Conservation (phyloP, 2,797 vertebrate genomes). For the Enteromius unitaeniatus region DNA sequence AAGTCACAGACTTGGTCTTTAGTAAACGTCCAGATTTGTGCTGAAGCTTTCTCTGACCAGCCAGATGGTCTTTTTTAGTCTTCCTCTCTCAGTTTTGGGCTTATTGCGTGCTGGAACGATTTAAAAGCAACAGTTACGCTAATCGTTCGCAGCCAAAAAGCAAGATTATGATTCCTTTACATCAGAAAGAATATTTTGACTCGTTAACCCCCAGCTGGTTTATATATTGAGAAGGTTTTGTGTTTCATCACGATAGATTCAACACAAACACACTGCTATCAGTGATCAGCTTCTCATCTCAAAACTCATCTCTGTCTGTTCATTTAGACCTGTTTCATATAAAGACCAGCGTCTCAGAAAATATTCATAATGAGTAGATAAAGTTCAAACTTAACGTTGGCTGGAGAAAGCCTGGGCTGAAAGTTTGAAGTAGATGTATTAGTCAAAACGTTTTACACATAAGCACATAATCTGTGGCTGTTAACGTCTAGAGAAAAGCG, state of each 20-base stretch:
- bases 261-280: neutral
- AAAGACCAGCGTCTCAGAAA: no score
- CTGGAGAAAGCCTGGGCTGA: no score
- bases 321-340: no score
- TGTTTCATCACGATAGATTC: neutral
- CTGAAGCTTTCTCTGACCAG: neutral
- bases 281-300: no score
- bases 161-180: constrained; percentile 49
- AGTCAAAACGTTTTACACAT: no score
- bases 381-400: no score
- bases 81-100: neutral
- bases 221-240: neutral
- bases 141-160: neutral
- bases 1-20: constrained; percentile 4
- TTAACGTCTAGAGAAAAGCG: no score
- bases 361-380: no score
- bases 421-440: no score
- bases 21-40: constrained; percentile 5
- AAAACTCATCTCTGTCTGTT: no score
- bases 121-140: neutral
- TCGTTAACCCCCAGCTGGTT: neutral
- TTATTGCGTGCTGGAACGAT: neutral
- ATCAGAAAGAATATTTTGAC: constrained; percentile 58
- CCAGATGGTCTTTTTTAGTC: neutral
- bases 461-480: no score